Evolutionary conservation across 2,888 invertebrate genomes (phyloP), one percentile per base, ranked within the genome.

Genomic region (Disparrhopalites patrizii): DNA sequence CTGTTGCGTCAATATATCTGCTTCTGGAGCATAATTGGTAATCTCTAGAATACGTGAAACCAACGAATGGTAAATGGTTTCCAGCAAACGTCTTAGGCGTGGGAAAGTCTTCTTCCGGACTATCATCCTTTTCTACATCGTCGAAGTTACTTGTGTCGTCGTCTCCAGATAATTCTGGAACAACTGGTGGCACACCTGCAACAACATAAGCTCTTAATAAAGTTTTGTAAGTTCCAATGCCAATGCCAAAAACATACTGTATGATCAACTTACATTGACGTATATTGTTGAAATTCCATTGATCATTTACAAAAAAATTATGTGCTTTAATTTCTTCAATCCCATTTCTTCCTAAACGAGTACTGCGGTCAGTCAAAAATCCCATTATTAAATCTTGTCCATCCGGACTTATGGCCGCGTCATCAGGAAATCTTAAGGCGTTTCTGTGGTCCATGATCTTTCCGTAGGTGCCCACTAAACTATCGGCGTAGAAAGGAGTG

Each of bases 381-480:
- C 92, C 91, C 77, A 91, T 88, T 78, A 99, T 99, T 57, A 99
- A 84, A 76, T 88, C 79, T 65, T 76, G 73, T 8, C 87, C 79
- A 90, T 91, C 15, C 91, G 91, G 86, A 65, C 95, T 94, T 75
- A 99, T 92, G 80, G 93, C 91, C 68, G 93, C 86, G 79, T 98
- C 98, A 68, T 81, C 80, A 31, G 98, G 98, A 81, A 99, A 99
- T 73, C 88, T 87, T 65, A 99, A 83, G 25, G 96, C 93, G 78
- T 93, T 96, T 79, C 93, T 90, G 80, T 98, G 96, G 80, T 98
- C 95, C 97, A 99, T 98, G 76, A 99, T 99, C 82, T 97, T 97
- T 70, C 95, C 93, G 80, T 99, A 99, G 1, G 98, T 99, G 64
- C 95, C 95, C 50, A 98, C 93, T 76, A 99, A 85, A 70, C 97